Evolutionary conservation across 1,140 invertebrate genomes (phyloP), one percentile per base, ranked within the genome.

Genomic region (Hyposmocoma kahamanoa): DNA sequence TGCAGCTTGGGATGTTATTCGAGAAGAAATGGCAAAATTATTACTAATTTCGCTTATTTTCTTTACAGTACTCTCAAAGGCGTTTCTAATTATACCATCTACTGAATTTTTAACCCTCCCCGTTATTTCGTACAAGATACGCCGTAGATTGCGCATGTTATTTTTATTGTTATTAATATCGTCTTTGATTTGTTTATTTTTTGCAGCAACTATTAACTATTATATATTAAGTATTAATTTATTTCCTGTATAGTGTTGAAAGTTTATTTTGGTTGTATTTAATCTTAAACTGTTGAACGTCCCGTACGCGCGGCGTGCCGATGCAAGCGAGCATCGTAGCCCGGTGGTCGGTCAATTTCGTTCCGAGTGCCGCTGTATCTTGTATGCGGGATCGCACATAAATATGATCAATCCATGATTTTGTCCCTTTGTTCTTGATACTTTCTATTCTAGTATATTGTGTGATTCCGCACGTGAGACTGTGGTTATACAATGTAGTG

Each of bases 331-430:
- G 1, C 8, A 10, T 9, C 5, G 22, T 10, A 1, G 20, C 20
- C 19, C 38, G 38, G 19, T 41, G 38, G 38, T 41, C 38, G 22
- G 38, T 41, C 13, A 32, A 47, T 45, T 32, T 32, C 22, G 52
- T 54, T 20, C 52, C 52, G 15, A 54, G 32, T 21, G 46, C 42
- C 24, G 32, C 52, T 15, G 53, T 53, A 50, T 56, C 42, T 44
- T 38, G 53, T 50, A 50, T 30, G n/a, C 41, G 53, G 42, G 48
- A 54, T 49, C 52, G 21, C 8, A 34, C 52, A 17, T 49, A 54
- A 6, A 54, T 54, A 20, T 54, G 52, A 19, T 59, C 56, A 2
- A 59, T 59, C 38, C 56, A 59, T 17, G 51, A 47, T 59, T 59
- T 60, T 24, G 28, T 52, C 42, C 52, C n/a, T 52, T 19, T 53